Percentiles rank a stretch among this genome's conserved stretches.
These are phyloP conservation scores for Hypanus sabinus DNA, from an alignment of 2,113 vertebrate genomes.

Conservation along the genomic window DNA sequence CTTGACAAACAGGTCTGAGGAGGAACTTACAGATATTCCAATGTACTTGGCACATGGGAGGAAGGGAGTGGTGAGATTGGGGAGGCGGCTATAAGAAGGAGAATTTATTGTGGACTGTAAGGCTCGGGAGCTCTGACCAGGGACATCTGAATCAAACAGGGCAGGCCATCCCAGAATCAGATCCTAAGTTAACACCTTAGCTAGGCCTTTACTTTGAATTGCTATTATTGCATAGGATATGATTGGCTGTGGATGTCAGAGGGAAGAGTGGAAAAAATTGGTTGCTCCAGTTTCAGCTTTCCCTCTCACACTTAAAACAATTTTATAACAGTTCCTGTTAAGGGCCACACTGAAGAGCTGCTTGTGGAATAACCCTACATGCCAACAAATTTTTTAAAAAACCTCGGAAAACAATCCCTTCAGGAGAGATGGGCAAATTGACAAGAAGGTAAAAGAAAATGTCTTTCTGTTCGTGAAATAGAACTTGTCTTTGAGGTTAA, in stretches of 20 bases:
- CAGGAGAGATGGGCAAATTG: neutral
- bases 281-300: neutral
- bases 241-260: neutral
- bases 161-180: neutral
- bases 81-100: too few relatives aligned
- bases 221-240: neutral
- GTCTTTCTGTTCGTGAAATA: constrained; percentile 28
- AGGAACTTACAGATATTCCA: neutral
- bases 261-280: neutral
- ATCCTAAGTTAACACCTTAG: neutral
- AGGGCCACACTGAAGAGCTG: neutral
- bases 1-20: neutral
- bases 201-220: neutral
- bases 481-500: constrained; percentile 41
- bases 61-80: too few relatives aligned
- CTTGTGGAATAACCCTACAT: neutral
- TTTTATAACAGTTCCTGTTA: neutral
- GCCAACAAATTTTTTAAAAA: neutral
- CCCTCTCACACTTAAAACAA: too few relatives aligned
- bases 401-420: neutral
- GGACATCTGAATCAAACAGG: neutral
- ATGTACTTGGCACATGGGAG: neutral
- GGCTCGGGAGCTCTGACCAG: neutral
- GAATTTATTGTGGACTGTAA: neutral
- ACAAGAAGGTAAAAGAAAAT: neutral